A percentile compares a stretch with the other conserved stretches of the same genome.
Evolutionary conservation across 2,888 invertebrate genomes (phyloP).

Genomic region (Philhelius pedissequus): DNA sequence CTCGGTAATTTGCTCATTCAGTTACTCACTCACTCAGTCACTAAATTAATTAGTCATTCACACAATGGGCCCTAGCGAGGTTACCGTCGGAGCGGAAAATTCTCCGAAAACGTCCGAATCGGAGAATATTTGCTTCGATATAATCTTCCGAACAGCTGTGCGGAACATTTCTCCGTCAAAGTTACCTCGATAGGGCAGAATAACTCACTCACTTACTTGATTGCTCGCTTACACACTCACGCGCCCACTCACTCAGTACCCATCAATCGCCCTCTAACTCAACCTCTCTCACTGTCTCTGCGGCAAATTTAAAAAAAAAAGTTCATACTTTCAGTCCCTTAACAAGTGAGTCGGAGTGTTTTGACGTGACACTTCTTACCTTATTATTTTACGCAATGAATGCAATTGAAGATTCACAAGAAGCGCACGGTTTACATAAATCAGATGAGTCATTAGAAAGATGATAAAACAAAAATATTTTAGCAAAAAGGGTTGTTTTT

Average conservation of each 20-base stretch:
- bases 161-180: too few relatives aligned
- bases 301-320: too few relatives aligned
- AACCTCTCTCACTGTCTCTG: not conserved
- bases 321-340: too few relatives aligned
- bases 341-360: not conserved
- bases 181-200: too few relatives aligned
- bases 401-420: constrained; percentile 42
- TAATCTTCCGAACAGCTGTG: too few relatives aligned
- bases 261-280: not conserved
- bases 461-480: constrained; percentile 17
- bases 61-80: too few relatives aligned
- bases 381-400: constrained; percentile 54
- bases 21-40: not conserved
- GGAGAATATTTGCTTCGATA: too few relatives aligned
- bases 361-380: constrained; percentile 9
- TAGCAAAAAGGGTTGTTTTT: constrained; percentile 17
- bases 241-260: not conserved
- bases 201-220: not conserved
- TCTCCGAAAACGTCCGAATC: too few relatives aligned
- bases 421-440: constrained; percentile 35
- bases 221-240: not conserved
- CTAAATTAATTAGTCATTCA: not conserved
- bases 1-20: not conserved
- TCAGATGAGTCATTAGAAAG: constrained; percentile 19
- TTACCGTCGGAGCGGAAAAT: too few relatives aligned